Evolutionary conservation across 2,797 vertebrate species (phyloP).

Genomic region (Apogon hyalosoma): DNA sequence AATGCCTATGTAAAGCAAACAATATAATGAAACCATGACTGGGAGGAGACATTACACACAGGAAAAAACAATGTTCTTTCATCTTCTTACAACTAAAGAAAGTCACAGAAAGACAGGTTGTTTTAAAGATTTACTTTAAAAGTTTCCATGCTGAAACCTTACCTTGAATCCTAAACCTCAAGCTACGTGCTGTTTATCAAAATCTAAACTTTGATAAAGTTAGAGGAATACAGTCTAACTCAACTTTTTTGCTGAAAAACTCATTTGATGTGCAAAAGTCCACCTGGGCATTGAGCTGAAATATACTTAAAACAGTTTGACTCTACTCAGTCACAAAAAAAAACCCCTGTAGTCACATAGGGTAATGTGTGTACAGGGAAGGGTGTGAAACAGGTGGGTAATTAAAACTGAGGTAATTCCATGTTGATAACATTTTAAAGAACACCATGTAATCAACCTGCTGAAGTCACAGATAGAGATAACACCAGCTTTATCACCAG

Average conservation of each 20-base stretch:
- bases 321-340: neutral
- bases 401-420: neutral
- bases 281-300: neutral
- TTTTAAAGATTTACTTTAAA: neutral
- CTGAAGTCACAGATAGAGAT: neutral
- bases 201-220: neutral
- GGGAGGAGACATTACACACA: no score
- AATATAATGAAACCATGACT: neutral
- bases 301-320: neutral
- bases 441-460: neutral
- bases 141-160: neutral
- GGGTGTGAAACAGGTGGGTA: neutral
- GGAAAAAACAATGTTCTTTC: neutral
- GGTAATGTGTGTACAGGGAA: neutral
- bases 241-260: neutral
- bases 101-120: neutral
- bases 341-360: no score
- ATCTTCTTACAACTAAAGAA: neutral
- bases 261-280: neutral
- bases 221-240: neutral
- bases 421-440: neutral
- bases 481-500: neutral
- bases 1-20: conserved; percentile 3
- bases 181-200: neutral
- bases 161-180: neutral